phyloP scores from a whole-genome alignment of 1,140 invertebrate species.

The Chironomus striatipennis region DNA sequence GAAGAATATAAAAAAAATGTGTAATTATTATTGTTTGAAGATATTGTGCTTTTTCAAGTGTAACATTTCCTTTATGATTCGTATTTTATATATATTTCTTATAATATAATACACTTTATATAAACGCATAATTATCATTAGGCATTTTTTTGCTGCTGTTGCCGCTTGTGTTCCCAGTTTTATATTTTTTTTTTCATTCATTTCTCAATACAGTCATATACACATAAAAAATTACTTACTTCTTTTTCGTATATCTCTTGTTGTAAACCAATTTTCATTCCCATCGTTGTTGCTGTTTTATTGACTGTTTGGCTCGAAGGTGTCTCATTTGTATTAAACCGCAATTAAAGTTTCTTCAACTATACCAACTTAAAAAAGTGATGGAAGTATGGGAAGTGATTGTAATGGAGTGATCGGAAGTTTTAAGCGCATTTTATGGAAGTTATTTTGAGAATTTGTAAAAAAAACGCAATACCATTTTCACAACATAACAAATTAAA shows the following conservation, averaged over 20 bases:
- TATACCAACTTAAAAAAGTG: neutral
- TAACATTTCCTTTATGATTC: slow-evolving; percentile 23
- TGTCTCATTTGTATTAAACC: slow-evolving; percentile 24
- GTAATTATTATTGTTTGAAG: slow-evolving; percentile 23
- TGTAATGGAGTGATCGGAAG: too few species aligned
- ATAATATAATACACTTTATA: neutral
- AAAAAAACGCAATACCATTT: too few species aligned
- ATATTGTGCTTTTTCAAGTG: slow-evolving; percentile 22
- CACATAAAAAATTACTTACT: too few species aligned
- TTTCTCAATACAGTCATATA: neutral
- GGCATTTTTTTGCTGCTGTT: neutral
- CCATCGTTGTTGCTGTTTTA: neutral
- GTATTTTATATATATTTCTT: neutral
- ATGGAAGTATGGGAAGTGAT: neutral
- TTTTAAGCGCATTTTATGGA: too few species aligned
- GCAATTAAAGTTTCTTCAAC: slow-evolving; percentile 20
- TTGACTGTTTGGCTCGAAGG: neutral
- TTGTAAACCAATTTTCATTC: neutral
- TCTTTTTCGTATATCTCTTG: neutral
- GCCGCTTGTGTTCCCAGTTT: neutral
- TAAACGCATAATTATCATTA: slow-evolving; percentile 23
- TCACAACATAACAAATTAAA: too few species aligned
- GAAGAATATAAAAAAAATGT: neutral
- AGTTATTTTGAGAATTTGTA: too few species aligned
- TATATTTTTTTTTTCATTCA: neutral